Evolutionary conservation across 2,888 invertebrate genomes (phyloP), one percentile per base, ranked within the genome.

Genomic region (Phyto melanocephala): DNA sequence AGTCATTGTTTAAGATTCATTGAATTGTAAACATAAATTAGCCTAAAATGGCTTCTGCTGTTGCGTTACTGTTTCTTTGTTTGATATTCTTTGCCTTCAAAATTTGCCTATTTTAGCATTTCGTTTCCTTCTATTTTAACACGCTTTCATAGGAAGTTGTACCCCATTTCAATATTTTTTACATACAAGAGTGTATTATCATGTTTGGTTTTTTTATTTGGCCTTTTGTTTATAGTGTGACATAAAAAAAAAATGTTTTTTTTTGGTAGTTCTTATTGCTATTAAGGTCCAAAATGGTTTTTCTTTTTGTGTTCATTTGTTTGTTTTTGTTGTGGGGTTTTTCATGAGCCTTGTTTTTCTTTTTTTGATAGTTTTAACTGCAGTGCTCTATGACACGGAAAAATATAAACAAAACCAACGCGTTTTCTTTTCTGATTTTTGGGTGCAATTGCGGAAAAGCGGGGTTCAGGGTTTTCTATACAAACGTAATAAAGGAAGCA

Each of bases 321-420:
- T 75, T 75, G 33, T 47, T 58, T 54, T 50, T 6, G 17, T 50
- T 50, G 33, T 77, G 54, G 54, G 52, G 35, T 77, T 33, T n/a
- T 17, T 65, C 35, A 37, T 40, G 65, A 42, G 50, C 50, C 33
- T 28, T 28, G 11, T 45, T 74, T 67, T 80, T n/a, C n/a, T n/a
- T n/a, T n/a, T n/a, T 72, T 70, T 81, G 67, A 77, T 74, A 74
- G 74, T 45, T 78, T 81, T 68, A 68, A 78, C 81, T 81, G 81
- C 81, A 81, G 60, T 50, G 47, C 50, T n/a, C 54, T 56, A 20
- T 47, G 42, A 11, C 13, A 62, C 42, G 15, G 35, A 68, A 63
- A 54, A 56, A 63, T 68, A 22, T 5, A 60, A 58, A 60, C 4
- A 35, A 52, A 74, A 28, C 4, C 35, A 47, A 15, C 35, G 37